phyloP scores from a whole-genome alignment of 1,140 invertebrate species.

The Nephila pilipes region DNA sequence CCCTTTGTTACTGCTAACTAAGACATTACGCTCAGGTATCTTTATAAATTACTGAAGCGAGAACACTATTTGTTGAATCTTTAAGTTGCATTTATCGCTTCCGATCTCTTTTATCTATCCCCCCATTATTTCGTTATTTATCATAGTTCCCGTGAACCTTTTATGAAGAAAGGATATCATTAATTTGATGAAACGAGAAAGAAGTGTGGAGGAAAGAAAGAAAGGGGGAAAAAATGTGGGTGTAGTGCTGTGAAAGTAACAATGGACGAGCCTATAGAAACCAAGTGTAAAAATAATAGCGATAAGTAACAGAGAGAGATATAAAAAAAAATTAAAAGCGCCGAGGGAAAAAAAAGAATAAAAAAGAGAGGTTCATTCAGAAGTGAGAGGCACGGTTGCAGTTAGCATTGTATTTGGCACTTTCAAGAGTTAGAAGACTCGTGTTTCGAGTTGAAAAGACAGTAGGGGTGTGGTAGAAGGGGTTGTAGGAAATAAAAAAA shows the following conservation, averaged over 20 bases:
- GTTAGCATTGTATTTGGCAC: conserved; percentile 73
- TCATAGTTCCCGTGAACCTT: conserved; percentile 32
- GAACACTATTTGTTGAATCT: conserved; percentile 35
- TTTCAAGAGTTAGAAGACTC: conserved; percentile 64
- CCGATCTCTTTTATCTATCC: conserved; percentile 37
- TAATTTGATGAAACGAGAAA: conserved; percentile 52
- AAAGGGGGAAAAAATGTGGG: conserved; percentile 4
- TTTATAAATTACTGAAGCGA: conserved; percentile 55
- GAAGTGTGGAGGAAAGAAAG: not conserved
- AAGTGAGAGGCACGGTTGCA: conserved; percentile 49
- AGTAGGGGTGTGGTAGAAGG: not conserved
- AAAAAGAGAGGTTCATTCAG: conserved; percentile 3
- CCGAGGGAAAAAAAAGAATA: not conserved
- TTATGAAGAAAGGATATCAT: conserved; percentile 65
- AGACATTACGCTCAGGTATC: conserved; percentile 65
- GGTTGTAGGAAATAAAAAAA: not conserved
- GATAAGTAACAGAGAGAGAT: not conserved
- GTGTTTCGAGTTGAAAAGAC: conserved; percentile 35
- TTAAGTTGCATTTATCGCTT: conserved; percentile 52
- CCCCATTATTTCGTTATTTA: conserved; percentile 71
- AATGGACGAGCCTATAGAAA: conserved; percentile 23
- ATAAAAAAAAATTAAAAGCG: conserved; percentile 21
- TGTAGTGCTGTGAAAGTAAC: conserved; percentile 45
- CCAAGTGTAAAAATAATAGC: conserved; percentile 40
- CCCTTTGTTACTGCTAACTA: conserved; percentile 32